Base-by-base conservation (phyloP, 2,888 invertebrate genomes). In the Thymelicus acteon region DNA sequence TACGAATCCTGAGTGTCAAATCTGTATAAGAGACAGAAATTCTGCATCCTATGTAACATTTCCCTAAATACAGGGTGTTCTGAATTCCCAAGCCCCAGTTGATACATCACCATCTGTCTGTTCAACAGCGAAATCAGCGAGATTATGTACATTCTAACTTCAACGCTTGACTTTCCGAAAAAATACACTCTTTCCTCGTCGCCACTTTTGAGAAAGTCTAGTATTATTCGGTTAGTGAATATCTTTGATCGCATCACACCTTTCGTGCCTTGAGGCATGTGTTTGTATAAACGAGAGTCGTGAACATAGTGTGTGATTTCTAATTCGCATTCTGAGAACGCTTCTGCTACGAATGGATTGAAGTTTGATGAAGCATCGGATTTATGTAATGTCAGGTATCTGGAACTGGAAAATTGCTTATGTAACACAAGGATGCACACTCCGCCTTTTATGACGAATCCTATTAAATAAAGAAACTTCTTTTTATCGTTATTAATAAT, bases 151-250 rank as follows among this genome's bases (percentile, higher is more conserved):
- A 6, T 12, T 54, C 54, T 24, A 8, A 54, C 10, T 24, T 54
- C 54, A 5, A 6, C 5, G 0, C 10, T 7, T 8, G 54, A 6
- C 4, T 1, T 8, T 24, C 54, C 24, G 24, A 12, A 54, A 24
- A 10, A 3, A 24, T 54, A 54, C 10, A 54, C 54, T 12, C 54
- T 54, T 54, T 54, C 54, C 10, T 54, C 54, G 24, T 54, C 24
- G 54, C 54, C 19, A 54, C 54, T 54, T 24, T 12, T 54, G 8
- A 54, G 24, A 54, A 54, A 54, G 2, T 54, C 54, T 54, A 54
- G 12, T 24, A 54, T 12, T 24, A 19, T 5, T 24, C 54, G 19
- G 24, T 54, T 54, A 5, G 24, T 12, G n/a, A 24, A 24, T 2
- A 54, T 8, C 24, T 54, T 54, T 6, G 3, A 24, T 8, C 54